Percentiles rank a stretch among this genome's conserved stretches.
These are phyloP conservation scores for Ormyrus nitidulus DNA, from an alignment of 2,888 invertebrate genomes.

Conservation along the genomic window DNA sequence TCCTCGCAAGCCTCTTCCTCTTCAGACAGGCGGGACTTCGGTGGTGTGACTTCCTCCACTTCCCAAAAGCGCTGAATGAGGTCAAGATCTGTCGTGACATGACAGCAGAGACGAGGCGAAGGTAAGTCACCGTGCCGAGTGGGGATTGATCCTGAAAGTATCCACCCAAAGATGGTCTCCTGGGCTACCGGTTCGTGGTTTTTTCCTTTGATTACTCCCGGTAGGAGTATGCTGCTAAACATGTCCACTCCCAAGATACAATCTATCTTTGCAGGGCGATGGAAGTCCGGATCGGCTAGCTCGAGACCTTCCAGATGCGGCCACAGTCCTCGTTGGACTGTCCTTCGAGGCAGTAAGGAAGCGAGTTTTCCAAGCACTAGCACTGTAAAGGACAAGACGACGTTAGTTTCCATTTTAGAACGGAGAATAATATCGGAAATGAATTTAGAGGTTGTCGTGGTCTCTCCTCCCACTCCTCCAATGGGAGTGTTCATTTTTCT, in stretches of 20 bases:
- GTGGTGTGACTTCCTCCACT: neutral
- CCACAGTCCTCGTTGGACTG: neutral
- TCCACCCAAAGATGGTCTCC: conserved; percentile 11
- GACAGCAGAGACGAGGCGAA: too few relatives aligned
- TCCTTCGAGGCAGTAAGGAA: neutral
- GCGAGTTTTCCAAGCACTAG: neutral
- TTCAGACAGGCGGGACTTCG: neutral
- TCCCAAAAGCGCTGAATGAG: conserved; percentile 10
- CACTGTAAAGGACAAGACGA: neutral
- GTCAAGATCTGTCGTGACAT: too few relatives aligned
- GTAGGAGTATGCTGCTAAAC: neutral
- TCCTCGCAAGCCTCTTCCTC: conserved; percentile 12
- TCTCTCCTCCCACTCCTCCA: too few relatives aligned
- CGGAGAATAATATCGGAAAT: neutral
- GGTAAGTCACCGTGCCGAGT: too few relatives aligned
- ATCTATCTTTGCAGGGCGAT: neutral
- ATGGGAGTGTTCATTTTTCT: neutral
- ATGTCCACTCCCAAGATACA: conserved; percentile 12
- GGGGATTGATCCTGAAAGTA: neutral
- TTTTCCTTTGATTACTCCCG: neutral
- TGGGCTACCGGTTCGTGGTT: conserved; percentile 5
- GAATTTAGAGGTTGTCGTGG: too few relatives aligned
- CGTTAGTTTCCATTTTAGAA: neutral
- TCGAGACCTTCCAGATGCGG: neutral
- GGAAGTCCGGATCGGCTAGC: conserved; percentile 6